Evolutionary conservation across 2,797 vertebrate species (phyloP).

Genomic region (Schizopygopsis pylzovi): DNA sequence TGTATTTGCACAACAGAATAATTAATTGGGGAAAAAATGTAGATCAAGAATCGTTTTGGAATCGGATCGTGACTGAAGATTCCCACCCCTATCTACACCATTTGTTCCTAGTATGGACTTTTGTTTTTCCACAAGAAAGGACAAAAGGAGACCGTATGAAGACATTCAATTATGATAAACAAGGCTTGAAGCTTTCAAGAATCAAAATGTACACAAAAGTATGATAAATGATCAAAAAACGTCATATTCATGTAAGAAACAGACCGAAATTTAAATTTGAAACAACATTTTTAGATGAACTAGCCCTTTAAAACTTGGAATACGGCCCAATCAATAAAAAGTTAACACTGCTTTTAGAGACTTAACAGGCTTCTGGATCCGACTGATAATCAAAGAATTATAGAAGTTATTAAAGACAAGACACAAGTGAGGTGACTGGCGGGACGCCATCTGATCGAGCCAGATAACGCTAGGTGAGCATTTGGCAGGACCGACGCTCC

Average conservation of each 20-base stretch:
- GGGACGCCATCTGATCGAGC: constrained; percentile 48
- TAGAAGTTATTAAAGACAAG: constrained; percentile 68
- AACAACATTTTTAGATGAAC: background rate
- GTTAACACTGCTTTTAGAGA: constrained; percentile 67
- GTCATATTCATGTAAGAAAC: background rate
- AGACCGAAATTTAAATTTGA: background rate
- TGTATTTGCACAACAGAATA: too few species aligned
- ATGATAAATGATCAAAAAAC: background rate
- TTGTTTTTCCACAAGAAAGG: background rate
- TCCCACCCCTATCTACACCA: background rate
- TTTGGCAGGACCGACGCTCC: constrained; percentile 44
- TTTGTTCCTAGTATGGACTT: background rate
- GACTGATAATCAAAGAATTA: constrained; percentile 69
- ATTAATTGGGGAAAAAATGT: too few species aligned
- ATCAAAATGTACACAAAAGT: background rate
- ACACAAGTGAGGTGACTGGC: constrained; percentile 56
- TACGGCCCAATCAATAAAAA: constrained; percentile 66
- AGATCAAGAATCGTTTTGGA: too few species aligned
- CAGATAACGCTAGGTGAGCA: constrained; percentile 56
- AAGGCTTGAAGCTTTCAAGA: background rate
- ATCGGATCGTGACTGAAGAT: too few species aligned
- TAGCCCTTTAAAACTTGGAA: constrained; percentile 64
- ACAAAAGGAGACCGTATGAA: background rate
- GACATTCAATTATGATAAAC: background rate
- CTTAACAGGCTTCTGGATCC: constrained; percentile 66